A percentile compares a stretch with the other conserved stretches of the same genome.
These are phyloP conservation scores for Oplegnathus fasciatus DNA, from an alignment of 2,113 vertebrate genomes.

Conservation along the genomic window DNA sequence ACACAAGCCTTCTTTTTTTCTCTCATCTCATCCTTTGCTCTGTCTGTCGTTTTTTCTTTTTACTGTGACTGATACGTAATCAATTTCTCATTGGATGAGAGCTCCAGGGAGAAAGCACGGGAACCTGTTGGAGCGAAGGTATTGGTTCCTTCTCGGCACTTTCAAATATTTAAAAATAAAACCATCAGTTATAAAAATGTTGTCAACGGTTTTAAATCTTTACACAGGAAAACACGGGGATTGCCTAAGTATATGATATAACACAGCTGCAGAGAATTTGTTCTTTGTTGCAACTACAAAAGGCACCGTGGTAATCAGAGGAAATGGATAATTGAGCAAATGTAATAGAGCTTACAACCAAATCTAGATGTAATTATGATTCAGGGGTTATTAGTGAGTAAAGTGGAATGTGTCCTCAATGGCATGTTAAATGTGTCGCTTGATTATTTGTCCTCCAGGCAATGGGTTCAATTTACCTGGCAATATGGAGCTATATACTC, in stretches of 20 bases:
- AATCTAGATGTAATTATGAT: slow-evolving; percentile 67
- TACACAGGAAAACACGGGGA: neutral
- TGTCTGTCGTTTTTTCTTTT: slow-evolving; percentile 56
- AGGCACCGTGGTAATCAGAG: slow-evolving; percentile 26
- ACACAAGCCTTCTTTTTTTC: slow-evolving; percentile 16
- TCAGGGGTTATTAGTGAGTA: slow-evolving; percentile 55
- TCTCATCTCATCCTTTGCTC: slow-evolving; percentile 39
- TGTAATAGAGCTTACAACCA: slow-evolving; percentile 50
- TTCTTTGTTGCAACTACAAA: slow-evolving; percentile 39
- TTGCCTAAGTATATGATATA: neutral
- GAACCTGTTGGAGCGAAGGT: slow-evolving; percentile 36
- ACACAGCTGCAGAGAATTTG: slow-evolving; percentile 33
- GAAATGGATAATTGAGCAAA: slow-evolving; percentile 64
- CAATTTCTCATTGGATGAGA: slow-evolving; percentile 70
- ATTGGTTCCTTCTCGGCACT: slow-evolving; percentile 7
- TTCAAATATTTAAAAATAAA: slow-evolving; percentile 16
- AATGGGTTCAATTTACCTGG: slow-evolving; percentile 61
- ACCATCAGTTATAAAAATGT: neutral
- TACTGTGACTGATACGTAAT: slow-evolving; percentile 76
- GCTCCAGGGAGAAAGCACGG: slow-evolving; percentile 37
- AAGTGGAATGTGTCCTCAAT: slow-evolving; percentile 55
- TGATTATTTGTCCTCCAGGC: slow-evolving; percentile 67
- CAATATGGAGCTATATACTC: slow-evolving; percentile 43
- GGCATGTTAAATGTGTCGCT: slow-evolving; percentile 62
- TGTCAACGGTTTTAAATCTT: slow-evolving; percentile 28